Conservation (phyloP, 2,797 vertebrate genomes). For the Myotis planiceps region DNA sequence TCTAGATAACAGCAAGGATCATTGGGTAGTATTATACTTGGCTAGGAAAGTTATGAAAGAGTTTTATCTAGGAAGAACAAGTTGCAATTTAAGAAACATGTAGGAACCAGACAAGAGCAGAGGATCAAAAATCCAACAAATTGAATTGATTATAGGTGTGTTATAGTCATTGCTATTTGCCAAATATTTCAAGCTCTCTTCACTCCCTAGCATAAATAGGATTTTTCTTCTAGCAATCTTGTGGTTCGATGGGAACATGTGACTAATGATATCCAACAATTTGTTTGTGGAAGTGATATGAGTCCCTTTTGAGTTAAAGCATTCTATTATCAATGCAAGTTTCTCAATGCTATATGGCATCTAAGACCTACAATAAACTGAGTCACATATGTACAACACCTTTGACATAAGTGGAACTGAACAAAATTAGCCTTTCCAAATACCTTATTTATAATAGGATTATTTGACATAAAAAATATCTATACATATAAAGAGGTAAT, state of each 20-base stretch:
- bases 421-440: neutral
- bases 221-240: conserved; percentile 43
- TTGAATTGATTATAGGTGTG: neutral
- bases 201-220: neutral
- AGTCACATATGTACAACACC: neutral
- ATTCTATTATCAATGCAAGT: conserved; percentile 15
- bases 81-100: neutral
- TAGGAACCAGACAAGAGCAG: neutral
- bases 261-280: conserved; percentile 49
- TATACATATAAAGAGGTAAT: neutral
- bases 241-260: neutral
- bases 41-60: neutral
- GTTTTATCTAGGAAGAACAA: neutral
- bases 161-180: neutral
- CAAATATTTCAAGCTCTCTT: neutral
- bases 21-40: neutral
- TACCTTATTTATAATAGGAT: neutral
- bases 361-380: neutral
- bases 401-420: conserved; percentile 33
- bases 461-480: conserved; percentile 13
- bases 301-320: neutral
- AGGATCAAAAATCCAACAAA: neutral
- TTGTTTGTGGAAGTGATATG: neutral
- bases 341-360: neutral
- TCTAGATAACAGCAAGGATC: neutral